A percentile compares a stretch with the other conserved stretches of the same genome.
These are phyloP conservation scores for Octopus bimaculoides DNA, from an alignment of 1,140 invertebrate species.

Conservation along the genomic window DNA sequence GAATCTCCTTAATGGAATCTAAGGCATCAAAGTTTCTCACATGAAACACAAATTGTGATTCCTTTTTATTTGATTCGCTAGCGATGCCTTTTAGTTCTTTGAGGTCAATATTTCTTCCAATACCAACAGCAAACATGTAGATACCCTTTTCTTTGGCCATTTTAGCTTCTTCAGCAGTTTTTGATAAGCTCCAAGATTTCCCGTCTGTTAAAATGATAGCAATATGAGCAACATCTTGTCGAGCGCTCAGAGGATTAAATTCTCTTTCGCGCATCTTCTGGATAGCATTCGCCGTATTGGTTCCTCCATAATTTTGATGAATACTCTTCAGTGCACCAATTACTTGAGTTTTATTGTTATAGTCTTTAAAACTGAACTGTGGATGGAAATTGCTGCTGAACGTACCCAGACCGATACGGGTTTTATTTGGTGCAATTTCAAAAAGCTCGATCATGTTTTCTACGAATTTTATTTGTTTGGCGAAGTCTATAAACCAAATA, in stretches of 20 bases:
- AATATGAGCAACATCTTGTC: constrained; percentile 35
- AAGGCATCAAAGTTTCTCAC: constrained; percentile 38
- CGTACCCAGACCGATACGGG: constrained; percentile 39
- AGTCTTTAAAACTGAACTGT: constrained; percentile 34
- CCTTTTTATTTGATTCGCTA: constrained; percentile 39
- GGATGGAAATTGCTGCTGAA: constrained; percentile 38
- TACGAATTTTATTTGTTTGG: constrained; percentile 40
- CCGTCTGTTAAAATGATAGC: constrained; percentile 48
- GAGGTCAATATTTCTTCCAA: constrained; percentile 41
- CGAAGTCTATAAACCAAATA: constrained; percentile 47
- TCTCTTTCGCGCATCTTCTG: constrained; percentile 32
- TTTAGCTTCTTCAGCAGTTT: constrained; percentile 35
- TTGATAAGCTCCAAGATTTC: constrained; percentile 33
- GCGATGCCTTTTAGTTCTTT: constrained; percentile 43
- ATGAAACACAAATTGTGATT: constrained; percentile 22
- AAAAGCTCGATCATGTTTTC: constrained; percentile 34
- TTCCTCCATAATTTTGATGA: constrained; percentile 38
- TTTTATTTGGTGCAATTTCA: constrained; percentile 32
- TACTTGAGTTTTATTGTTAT: constrained; percentile 27
- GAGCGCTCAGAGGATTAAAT: constrained; percentile 21
- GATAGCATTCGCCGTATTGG: constrained; percentile 45
- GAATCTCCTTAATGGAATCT: constrained; percentile 30
- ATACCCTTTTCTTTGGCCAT: constrained; percentile 35
- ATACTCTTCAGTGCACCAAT: constrained; percentile 31
- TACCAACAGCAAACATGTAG: constrained; percentile 46